Conservation (phyloP, 2,113 vertebrate genomes). For the Alosa alosa region DNA sequence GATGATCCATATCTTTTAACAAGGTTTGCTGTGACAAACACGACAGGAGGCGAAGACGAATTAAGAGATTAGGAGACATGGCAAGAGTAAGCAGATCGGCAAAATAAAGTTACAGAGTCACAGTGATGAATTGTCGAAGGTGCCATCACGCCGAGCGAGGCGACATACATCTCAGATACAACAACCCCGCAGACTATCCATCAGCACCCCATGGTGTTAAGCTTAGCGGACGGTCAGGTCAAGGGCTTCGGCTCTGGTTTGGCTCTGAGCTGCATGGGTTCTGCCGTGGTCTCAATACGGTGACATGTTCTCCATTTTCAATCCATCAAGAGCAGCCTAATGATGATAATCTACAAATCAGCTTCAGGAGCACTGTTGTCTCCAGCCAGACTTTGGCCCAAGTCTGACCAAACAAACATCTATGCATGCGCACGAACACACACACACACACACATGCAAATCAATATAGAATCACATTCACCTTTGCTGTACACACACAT, state of each 20-base stretch:
- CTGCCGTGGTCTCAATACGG: background rate
- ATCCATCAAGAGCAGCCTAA: background rate
- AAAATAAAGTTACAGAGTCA: constrained; percentile 37
- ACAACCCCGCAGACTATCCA: background rate
- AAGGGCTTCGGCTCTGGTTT: background rate
- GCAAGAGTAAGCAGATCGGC: background rate
- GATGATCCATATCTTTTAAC: constrained; percentile 54
- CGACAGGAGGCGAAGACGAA: constrained; percentile 20
- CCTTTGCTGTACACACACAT: background rate
- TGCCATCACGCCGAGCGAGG: background rate
- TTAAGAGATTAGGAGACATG: constrained; percentile 12
- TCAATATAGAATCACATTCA: background rate
- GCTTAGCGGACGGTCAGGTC: background rate
- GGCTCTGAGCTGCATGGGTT: background rate
- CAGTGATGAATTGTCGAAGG: constrained; percentile 32
- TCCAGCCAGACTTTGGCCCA: background rate
- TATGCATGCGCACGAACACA: background rate
- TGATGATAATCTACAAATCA: background rate
- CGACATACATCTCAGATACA: background rate
- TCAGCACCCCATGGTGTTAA: background rate
- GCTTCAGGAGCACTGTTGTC: background rate
- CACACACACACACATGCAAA: background rate
- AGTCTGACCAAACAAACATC: background rate
- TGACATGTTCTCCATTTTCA: background rate
- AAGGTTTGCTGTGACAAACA: constrained; percentile 46